phyloP scores from a whole-genome alignment of 1,140 invertebrate genomes.

The Mylabris phalerata region DNA sequence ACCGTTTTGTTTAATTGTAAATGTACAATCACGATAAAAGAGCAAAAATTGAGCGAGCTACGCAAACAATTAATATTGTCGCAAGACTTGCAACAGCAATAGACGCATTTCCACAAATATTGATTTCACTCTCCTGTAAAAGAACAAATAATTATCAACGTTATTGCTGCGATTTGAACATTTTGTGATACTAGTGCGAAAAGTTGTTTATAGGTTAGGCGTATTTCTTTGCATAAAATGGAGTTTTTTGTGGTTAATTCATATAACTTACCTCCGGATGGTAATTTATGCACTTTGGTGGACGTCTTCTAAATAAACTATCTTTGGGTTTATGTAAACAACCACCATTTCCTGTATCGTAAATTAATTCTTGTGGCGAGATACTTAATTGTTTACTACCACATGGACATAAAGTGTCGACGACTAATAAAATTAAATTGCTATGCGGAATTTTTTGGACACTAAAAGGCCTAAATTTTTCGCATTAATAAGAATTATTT shows the following conservation, averaged over 20 bases:
- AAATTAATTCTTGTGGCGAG: slow-evolving; percentile 62
- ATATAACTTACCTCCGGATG: slow-evolving; percentile 64
- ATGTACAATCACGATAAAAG: slow-evolving; percentile 29
- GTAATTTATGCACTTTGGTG: slow-evolving; percentile 77
- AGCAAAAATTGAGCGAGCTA: slow-evolving; percentile 23
- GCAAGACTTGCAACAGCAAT: slow-evolving; percentile 20
- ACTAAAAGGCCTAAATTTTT: slow-evolving; percentile 69
- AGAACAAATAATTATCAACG: slow-evolving; percentile 16
- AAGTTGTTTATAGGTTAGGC: too few species aligned
- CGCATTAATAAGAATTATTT: neutral
- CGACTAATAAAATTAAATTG: slow-evolving; percentile 82
- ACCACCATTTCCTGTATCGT: slow-evolving; percentile 37
- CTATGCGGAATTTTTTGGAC: slow-evolving; percentile 88
- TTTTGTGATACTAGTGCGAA: too few species aligned
- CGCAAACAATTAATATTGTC: slow-evolving; percentile 23
- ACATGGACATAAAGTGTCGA: slow-evolving; percentile 84
- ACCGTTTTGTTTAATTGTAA: neutral
- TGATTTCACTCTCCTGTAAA: slow-evolving; percentile 63
- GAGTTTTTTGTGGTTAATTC: too few species aligned
- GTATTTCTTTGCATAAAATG: too few species aligned
- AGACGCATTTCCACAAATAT: slow-evolving; percentile 55
- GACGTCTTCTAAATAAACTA: slow-evolving; percentile 52
- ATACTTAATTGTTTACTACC: slow-evolving; percentile 77
- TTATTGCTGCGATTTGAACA: neutral
- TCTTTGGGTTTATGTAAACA: slow-evolving; percentile 39